phyloP scores from a whole-genome alignment of 2,797 vertebrate species.

The Poeciliopsis presidionis region DNA sequence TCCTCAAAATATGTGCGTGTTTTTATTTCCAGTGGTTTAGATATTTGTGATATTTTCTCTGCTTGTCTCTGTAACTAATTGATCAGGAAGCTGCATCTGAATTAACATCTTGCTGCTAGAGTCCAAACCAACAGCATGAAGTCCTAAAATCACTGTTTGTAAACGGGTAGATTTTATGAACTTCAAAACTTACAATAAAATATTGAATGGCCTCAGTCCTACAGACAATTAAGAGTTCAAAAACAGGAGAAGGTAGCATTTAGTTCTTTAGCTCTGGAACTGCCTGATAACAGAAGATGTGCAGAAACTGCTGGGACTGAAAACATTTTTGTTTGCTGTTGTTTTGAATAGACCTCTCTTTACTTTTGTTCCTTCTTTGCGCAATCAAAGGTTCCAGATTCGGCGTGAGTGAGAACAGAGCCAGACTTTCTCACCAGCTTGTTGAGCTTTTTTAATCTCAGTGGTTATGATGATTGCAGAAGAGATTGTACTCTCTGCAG shows the following conservation, averaged over 20 bases:
- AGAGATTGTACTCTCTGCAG: neutral
- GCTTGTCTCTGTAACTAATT: neutral
- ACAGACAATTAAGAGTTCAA: neutral
- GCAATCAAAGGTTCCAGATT: neutral
- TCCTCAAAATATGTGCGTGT: neutral
- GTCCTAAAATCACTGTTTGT: neutral
- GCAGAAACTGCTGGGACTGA: neutral
- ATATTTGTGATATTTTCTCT: neutral
- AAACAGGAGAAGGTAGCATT: neutral
- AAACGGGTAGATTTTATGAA: neutral
- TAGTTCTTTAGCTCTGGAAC: neutral
- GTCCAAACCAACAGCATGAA: neutral
- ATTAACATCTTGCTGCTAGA: neutral
- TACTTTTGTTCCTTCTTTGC: neutral
- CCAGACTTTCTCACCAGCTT: neutral
- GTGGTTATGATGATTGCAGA: neutral
- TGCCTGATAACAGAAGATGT: neutral
- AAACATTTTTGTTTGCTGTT: neutral
- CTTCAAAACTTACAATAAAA: neutral
- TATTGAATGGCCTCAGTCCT: neutral
- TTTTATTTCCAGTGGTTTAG: neutral
- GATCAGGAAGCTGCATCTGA: neutral
- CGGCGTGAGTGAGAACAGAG: neutral
- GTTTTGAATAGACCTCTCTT: neutral
- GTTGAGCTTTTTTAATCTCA: neutral